Percentiles rank a stretch among this genome's conserved stretches.
These are phyloP conservation scores for Aphelenchoides bicaudatus DNA, from an alignment of 2,888 invertebrate species.

Conservation along the genomic window DNA sequence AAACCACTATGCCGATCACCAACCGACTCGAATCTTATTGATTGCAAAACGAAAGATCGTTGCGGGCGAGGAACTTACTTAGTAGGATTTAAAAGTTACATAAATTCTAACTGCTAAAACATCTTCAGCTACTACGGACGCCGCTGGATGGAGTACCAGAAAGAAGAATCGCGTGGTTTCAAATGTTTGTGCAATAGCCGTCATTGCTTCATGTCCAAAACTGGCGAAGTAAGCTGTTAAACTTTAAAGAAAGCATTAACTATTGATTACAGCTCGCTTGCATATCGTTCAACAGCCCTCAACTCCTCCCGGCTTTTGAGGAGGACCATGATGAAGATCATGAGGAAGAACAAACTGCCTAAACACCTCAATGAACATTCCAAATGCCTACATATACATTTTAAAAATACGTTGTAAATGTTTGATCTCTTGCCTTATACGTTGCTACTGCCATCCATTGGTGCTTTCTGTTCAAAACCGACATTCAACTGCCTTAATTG, in stretches of 20 bases:
- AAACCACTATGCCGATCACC: constrained; percentile 4
- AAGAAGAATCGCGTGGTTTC: not conserved
- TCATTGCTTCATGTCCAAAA: not conserved
- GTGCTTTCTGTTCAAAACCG: too few species aligned
- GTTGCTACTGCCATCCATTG: too few species aligned
- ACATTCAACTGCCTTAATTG: too few species aligned
- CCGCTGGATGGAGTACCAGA: not conserved
- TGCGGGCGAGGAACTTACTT: constrained; percentile 7
- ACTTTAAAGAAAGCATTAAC: too few species aligned
- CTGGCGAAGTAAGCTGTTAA: too few species aligned
- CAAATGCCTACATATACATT: too few species aligned
- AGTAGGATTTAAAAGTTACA: too few species aligned
- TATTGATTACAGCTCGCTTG: too few species aligned
- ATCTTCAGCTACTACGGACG: constrained; percentile 11
- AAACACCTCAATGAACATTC: not conserved
- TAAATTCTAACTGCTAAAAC: too few species aligned
- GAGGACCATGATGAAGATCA: not conserved
- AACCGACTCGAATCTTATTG: not conserved
- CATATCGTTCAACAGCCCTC: too few species aligned
- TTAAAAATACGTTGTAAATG: too few species aligned
- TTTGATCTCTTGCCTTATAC: too few species aligned
- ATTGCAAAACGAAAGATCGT: not conserved
- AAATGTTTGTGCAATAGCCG: not conserved
- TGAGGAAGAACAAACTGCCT: not conserved
- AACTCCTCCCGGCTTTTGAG: not conserved